Conservation (phyloP, 2,113 vertebrate species). For the Ahaetulla prasina region DNA sequence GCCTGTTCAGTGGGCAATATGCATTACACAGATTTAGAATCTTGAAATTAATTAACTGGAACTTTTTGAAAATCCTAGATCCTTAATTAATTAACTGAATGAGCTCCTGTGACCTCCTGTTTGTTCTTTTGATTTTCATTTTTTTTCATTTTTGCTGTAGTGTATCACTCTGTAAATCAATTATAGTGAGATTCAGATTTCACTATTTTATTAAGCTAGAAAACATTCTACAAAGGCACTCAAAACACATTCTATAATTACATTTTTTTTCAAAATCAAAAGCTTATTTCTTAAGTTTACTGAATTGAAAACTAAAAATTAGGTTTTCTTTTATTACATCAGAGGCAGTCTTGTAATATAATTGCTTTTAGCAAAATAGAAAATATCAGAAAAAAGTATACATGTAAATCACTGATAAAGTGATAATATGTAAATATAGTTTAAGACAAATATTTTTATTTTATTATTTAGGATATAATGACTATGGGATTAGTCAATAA, state of each 20-base stretch:
- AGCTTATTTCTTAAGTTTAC: slow-evolving; percentile 7
- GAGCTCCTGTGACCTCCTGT: background rate
- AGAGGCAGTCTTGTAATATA: background rate
- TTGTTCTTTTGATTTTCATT: background rate
- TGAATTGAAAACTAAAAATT: background rate
- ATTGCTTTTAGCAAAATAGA: background rate
- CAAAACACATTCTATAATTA: background rate
- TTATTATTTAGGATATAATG: background rate
- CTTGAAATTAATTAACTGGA: background rate
- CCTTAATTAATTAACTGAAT: background rate
- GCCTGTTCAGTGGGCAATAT: background rate
- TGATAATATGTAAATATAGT: background rate
- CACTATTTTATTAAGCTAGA: background rate
- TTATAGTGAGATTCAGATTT: slow-evolving; percentile 1
- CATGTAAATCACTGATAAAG: background rate
- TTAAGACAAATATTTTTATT: background rate
- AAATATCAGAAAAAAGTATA: background rate
- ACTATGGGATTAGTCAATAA: background rate
- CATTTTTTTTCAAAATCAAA: rapidly evolving
- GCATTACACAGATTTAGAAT: background rate
- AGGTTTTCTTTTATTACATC: background rate
- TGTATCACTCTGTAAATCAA: slow-evolving; percentile 25
- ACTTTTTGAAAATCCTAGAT: background rate
- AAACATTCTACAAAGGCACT: background rate
- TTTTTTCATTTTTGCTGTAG: background rate